Percentiles rank a stretch among this genome's conserved stretches.
phyloP scores from a whole-genome alignment of 2,797 vertebrate genomes.

The Microtus obscurus region DNA sequence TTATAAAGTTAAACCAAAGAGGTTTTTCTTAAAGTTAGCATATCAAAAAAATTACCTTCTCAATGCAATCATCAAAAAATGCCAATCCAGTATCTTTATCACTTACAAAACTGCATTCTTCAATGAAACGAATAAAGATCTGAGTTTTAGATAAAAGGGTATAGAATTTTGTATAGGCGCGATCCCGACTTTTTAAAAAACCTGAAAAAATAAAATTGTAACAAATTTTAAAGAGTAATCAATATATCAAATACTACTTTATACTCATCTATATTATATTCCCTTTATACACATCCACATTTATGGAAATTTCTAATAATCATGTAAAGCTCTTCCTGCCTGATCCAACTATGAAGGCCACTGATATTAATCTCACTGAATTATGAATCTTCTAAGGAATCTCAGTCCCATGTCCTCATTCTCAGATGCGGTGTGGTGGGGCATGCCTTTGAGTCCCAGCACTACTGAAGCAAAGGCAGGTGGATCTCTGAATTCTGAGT shows the following conservation, averaged over 20 bases:
- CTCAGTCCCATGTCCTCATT: neutral
- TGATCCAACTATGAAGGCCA: constrained; percentile 4
- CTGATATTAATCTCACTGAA: constrained; percentile 52
- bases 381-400: neutral
- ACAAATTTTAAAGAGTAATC: constrained; percentile 62
- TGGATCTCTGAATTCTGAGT: neutral
- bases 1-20: constrained; percentile 11
- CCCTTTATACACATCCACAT: constrained; percentile 20
- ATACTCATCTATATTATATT: constrained; percentile 41
- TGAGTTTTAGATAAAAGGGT: constrained; percentile 97
- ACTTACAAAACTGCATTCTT: constrained; percentile 99
- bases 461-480: neutral
- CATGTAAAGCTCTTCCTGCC: constrained; percentile 3
- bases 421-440: neutral
- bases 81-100: constrained; percentile 99
- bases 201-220: constrained; percentile 88
- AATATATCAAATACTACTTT: constrained; percentile 27
- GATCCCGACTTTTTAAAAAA: constrained; percentile 98
- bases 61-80: constrained; percentile 99
- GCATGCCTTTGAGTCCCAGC: neutral
- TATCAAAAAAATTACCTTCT: constrained; percentile 92
- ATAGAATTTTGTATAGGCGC: constrained; percentile 98
- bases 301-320: constrained; percentile 35
- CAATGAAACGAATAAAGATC: constrained; percentile 99
- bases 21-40: constrained; percentile 40